Conservation (phyloP, 2,888 invertebrate genomes). For the Apoda limacodes region DNA sequence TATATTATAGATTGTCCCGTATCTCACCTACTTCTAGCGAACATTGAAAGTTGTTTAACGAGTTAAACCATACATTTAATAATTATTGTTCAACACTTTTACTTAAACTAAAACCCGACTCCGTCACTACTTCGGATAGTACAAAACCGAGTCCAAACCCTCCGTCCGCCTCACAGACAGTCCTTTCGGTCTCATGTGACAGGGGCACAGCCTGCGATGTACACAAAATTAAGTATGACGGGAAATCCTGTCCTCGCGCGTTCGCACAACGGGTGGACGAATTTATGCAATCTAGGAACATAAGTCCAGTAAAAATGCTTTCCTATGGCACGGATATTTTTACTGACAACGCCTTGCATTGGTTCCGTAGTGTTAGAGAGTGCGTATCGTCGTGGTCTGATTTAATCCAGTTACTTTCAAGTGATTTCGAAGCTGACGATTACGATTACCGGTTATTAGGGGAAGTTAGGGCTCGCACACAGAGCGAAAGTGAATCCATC, state of each 20-base stretch:
- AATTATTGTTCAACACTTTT: no score
- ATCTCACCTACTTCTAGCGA: no score
- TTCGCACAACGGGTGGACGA: constrained; percentile 2
- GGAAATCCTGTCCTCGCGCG: constrained; percentile 3
- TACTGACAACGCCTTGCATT: background rate
- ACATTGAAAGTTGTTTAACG: no score
- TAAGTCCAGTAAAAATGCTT: background rate
- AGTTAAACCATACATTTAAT: no score
- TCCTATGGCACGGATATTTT: background rate
- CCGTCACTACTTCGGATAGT: no score
- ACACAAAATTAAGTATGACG: constrained; percentile 3
- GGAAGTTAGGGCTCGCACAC: constrained; percentile 2
- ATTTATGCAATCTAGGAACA: background rate
- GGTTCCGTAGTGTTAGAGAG: constrained; percentile 1
- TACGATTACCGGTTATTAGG: constrained; percentile 2
- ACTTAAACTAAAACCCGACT: no score
- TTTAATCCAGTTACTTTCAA: background rate
- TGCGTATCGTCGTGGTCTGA: constrained; percentile 4
- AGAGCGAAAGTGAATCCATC: constrained; percentile 3
- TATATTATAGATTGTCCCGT: no score
- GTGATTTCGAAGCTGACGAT: constrained; percentile 2
- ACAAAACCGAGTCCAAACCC: no score
- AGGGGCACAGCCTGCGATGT: background rate
- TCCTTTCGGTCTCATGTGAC: constrained; percentile 1
- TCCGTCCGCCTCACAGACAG: no score